phyloP scores from a whole-genome alignment of 2,797 vertebrate species.

The Rhincodon typus region DNA sequence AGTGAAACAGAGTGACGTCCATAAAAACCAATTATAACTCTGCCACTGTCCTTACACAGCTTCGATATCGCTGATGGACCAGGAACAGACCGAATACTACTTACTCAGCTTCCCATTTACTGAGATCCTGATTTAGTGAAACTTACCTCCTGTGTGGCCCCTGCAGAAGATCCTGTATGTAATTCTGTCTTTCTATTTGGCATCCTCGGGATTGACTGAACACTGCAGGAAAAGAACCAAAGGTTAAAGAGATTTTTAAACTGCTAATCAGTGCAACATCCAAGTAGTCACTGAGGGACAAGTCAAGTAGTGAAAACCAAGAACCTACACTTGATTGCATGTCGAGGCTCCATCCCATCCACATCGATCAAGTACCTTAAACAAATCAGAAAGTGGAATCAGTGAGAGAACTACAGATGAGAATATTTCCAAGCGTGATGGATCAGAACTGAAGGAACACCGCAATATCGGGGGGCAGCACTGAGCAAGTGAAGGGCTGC shows the following conservation, averaged over 20 bases:
- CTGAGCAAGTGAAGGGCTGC: too few species aligned
- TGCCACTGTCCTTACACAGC: background rate
- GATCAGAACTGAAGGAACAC: too few species aligned
- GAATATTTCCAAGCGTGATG: background rate
- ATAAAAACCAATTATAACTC: background rate
- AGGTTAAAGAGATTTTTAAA: background rate
- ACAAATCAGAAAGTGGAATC: background rate
- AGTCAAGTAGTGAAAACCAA: background rate
- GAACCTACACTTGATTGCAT: background rate
- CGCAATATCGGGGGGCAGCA: too few species aligned
- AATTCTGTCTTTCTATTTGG: background rate
- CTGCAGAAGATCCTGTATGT: background rate
- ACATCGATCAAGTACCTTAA: constrained; percentile 21
- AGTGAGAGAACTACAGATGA: background rate
- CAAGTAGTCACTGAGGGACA: background rate
- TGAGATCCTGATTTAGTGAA: background rate
- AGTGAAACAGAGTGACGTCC: background rate
- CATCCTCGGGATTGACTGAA: constrained; percentile 11
- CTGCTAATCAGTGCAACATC: background rate
- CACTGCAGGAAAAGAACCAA: background rate
- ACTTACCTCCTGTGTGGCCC: background rate
- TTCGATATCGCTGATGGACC: background rate
- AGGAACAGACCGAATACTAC: background rate
- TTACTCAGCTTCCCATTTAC: background rate
- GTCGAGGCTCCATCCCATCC: background rate